Evolutionary conservation across 2,888 invertebrate genomes (phyloP).

Genomic region (Agriopis aurantiaria): DNA sequence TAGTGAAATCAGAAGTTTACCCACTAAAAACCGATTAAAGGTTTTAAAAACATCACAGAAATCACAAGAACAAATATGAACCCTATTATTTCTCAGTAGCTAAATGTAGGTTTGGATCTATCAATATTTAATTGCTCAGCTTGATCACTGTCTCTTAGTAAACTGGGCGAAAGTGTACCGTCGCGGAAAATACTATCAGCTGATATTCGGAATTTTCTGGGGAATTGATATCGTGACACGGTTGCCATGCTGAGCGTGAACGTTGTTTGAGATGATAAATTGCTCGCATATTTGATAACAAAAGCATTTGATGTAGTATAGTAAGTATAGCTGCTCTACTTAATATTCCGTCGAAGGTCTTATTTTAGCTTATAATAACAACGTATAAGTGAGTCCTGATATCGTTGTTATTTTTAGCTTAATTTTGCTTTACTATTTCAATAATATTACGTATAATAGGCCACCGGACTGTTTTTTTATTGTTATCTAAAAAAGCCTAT

Average conservation of each 20-base stretch:
- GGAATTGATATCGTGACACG: slow-evolving; percentile 49
- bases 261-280: slow-evolving; percentile 37
- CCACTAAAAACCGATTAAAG: too few relatives aligned
- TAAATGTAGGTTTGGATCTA: too few relatives aligned
- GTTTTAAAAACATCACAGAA: too few relatives aligned
- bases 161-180: slow-evolving; percentile 56
- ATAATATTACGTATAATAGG: neutral
- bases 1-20: too few relatives aligned
- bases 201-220: slow-evolving; percentile 51
- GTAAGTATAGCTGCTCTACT: slow-evolving; percentile 22
- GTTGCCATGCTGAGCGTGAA: slow-evolving; percentile 47
- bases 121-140: neutral
- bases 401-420: slow-evolving; percentile 8
- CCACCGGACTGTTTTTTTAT: neutral
- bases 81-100: too few relatives aligned
- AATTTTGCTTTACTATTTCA: slow-evolving; percentile 3
- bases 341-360: slow-evolving; percentile 27
- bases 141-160: slow-evolving; percentile 36
- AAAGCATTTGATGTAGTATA: slow-evolving; percentile 32
- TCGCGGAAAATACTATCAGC: slow-evolving; percentile 67
- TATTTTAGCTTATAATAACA: slow-evolving; percentile 27
- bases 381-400: neutral
- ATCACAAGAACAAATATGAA: too few relatives aligned
- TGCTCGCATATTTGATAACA: slow-evolving; percentile 39
- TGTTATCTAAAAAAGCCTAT: too few relatives aligned